Percentiles rank a stretch among this genome's conserved stretches.
phyloP scores from a whole-genome alignment of 2,888 invertebrate species.

The Liposcelis brunnea region DNA sequence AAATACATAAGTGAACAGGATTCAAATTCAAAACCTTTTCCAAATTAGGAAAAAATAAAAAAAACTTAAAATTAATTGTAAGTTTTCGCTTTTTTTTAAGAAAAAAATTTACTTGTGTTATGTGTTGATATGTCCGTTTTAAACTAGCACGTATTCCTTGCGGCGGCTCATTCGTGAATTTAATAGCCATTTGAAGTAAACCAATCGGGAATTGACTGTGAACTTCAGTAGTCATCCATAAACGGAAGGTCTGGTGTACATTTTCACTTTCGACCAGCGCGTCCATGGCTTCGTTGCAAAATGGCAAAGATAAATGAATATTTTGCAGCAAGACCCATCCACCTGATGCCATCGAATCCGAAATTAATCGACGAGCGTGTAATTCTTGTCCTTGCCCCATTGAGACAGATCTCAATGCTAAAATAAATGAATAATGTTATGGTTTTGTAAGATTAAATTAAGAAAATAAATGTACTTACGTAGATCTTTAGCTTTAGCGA shows the following conservation, averaged over 20 bases:
- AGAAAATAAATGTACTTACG: slow-evolving; percentile 35
- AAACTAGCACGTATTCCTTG: slow-evolving; percentile 88
- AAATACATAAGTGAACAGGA: neutral
- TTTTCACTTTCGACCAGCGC: slow-evolving; percentile 69
- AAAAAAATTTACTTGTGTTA: slow-evolving; percentile 40
- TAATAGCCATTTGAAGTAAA: slow-evolving; percentile 74
- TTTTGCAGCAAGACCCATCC: slow-evolving; percentile 93
- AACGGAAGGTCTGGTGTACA: slow-evolving; percentile 64
- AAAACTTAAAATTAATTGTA: slow-evolving; percentile 2
- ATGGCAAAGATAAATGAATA: slow-evolving; percentile 86
- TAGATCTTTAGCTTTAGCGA: slow-evolving; percentile 74
- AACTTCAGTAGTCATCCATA: slow-evolving; percentile 92
- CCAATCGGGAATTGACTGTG: slow-evolving; percentile 87
- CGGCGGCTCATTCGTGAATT: slow-evolving; percentile 95
- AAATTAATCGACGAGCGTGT: slow-evolving; percentile 67
- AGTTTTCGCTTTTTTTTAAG: neutral
- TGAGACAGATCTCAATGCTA: slow-evolving; percentile 72
- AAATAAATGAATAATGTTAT: too few species aligned
- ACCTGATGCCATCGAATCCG: slow-evolving; percentile 49
- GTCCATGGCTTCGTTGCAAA: slow-evolving; percentile 84
- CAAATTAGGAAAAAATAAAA: neutral
- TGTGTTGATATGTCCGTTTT: slow-evolving; percentile 79
- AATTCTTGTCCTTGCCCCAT: slow-evolving; percentile 96
- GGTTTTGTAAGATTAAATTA: too few species aligned
- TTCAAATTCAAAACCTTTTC: neutral